These are phyloP conservation scores for Oophaga sylvatica DNA, from an alignment of 2,797 vertebrate species.

Conservation along the genomic window DNA sequence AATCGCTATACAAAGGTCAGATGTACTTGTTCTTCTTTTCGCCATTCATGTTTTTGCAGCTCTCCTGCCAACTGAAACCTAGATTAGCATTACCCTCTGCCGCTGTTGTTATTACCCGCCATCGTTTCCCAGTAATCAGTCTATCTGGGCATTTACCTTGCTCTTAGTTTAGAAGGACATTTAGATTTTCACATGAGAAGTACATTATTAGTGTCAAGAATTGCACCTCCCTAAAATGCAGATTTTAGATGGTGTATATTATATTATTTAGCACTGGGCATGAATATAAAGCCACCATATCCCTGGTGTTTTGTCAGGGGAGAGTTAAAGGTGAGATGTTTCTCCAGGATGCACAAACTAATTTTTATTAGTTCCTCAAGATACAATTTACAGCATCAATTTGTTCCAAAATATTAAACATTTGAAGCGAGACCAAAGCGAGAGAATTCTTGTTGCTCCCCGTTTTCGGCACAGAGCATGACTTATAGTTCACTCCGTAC, in stretches of 20 bases:
- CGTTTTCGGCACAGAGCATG: background rate
- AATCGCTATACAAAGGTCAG: conserved; percentile 1
- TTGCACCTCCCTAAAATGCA: background rate
- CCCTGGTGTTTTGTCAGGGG: too few species aligned
- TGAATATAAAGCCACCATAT: too few species aligned
- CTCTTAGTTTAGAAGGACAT: background rate
- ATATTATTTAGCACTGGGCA: too few species aligned
- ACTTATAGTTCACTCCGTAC: background rate
- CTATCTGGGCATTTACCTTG: background rate
- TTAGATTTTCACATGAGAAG: background rate
- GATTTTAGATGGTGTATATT: too few species aligned
- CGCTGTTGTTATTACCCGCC: background rate
- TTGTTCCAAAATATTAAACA: too few species aligned
- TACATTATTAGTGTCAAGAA: background rate
- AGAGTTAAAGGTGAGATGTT: too few species aligned
- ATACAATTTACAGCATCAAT: too few species aligned
- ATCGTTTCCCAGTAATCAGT: background rate
- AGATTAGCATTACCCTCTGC: background rate
- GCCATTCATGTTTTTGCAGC: background rate
- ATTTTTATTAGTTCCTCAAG: too few species aligned
- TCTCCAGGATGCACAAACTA: too few species aligned
- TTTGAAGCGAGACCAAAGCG: too few species aligned
- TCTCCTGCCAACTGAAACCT: conserved; percentile 19
- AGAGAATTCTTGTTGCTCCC: too few species aligned
- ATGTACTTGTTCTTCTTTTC: background rate